A percentile compares a stretch with the other conserved stretches of the same genome.
phyloP scores from a whole-genome alignment of 2,888 invertebrate species.

The Cynaeus angustus region DNA sequence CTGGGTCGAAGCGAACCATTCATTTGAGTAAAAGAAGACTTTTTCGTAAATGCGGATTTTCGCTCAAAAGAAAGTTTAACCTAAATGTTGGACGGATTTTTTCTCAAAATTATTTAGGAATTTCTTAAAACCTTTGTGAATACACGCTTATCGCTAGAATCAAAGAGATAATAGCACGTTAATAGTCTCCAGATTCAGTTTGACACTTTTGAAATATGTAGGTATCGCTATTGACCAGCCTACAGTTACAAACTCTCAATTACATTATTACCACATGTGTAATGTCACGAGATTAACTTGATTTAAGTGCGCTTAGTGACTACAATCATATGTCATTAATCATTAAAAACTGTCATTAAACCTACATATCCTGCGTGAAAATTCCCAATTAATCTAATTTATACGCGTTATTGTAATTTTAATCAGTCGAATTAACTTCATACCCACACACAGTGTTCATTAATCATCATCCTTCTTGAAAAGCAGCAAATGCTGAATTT shows the following conservation, averaged over 20 bases:
- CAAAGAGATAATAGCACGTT: no score
- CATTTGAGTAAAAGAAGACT: slow-evolving; percentile 19
- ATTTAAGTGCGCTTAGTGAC: background rate
- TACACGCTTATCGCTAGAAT: no score
- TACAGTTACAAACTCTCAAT: slow-evolving; percentile 4
- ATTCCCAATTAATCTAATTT: slow-evolving; percentile 27
- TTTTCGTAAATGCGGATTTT: background rate
- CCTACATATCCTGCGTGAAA: background rate
- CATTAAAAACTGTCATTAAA: slow-evolving; percentile 7
- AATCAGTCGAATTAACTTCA: background rate
- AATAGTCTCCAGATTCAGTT: background rate
- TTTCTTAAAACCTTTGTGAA: no score
- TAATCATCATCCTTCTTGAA: slow-evolving; percentile 11
- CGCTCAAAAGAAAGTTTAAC: background rate
- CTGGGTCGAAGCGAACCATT: slow-evolving; percentile 4
- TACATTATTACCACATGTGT: background rate
- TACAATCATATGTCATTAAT: slow-evolving; percentile 9
- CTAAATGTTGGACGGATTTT: no score
- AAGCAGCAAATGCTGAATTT: slow-evolving; percentile 10
- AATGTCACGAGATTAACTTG: background rate
- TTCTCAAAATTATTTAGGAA: no score
- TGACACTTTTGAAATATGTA: background rate
- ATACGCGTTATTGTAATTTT: slow-evolving; percentile 30
- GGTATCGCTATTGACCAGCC: background rate
- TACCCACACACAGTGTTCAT: background rate